These are phyloP conservation scores for Mobula birostris DNA, from an alignment of 2,113 vertebrate genomes.

Conservation along the genomic window DNA sequence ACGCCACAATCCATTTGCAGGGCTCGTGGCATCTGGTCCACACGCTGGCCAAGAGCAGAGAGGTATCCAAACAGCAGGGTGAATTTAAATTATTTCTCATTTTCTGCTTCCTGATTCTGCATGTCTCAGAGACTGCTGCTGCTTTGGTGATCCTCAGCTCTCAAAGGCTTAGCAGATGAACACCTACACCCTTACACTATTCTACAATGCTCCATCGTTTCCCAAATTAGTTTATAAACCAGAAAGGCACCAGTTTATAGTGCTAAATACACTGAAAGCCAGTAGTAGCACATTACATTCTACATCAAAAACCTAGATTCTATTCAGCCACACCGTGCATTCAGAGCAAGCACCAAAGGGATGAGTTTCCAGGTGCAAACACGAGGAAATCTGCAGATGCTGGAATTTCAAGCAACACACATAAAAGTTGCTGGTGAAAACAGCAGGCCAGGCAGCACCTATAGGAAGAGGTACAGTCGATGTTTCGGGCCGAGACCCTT, in stretches of 20 bases:
- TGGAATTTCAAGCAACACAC: no score
- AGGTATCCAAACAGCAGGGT: conserved; percentile 3
- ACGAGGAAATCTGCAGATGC: no score
- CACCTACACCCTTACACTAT: not conserved
- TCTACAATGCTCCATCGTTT: not conserved
- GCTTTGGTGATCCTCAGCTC: not conserved
- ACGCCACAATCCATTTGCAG: not conserved
- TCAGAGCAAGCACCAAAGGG: no score
- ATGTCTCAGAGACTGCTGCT: not conserved
- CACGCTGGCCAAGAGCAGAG: conserved; percentile 12
- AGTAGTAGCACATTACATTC: no score
- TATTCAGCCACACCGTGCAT: no score
- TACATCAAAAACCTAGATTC: no score
- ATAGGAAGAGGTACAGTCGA: no score
- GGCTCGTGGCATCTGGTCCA: conserved; percentile 22
- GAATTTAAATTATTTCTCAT: conserved; percentile 21
- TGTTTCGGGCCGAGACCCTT: no score
- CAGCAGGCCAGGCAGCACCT: no score
- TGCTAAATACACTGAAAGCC: no score
- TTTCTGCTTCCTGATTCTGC: not conserved
- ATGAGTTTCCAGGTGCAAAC: no score
- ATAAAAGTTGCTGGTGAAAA: no score
- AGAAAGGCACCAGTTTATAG: not conserved
- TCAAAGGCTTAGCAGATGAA: not conserved
- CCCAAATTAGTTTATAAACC: not conserved